Base-by-base conservation (phyloP, 2,797 vertebrate genomes). In the Sebastiscus tertius region DNA sequence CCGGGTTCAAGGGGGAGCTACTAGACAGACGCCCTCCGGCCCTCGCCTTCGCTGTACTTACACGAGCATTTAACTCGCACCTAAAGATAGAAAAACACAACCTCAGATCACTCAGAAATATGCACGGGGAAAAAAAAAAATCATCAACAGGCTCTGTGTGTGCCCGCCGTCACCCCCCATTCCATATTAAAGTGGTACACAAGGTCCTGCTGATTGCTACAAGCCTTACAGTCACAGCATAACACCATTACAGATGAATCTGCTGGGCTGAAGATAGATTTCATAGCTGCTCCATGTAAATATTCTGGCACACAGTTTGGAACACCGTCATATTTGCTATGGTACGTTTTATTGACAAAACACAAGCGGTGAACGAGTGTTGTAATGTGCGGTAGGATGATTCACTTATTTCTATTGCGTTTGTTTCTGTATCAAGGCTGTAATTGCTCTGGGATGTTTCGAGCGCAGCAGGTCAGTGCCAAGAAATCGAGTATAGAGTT, bases 131-230 rank as follows among this genome's bases (percentile, higher is more conserved):
- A 20, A 58, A 67, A 75, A 84, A 81, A 86, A 89, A 85, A 84
- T 79, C 82, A 89, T 88, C 81, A 87, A 81, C 81, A 84, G 64
- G 75, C 87, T 86, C 84, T 81, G 85, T 75, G 66, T 90, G 92
- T 56, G 85, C 55, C 61, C 66, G 62, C 79, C 59, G 58, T 79
- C 83, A 79, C 71, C 80, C 85, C 77, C 49, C 60, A 78, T 89
- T 88, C 73, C 54, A 69, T 87, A 90, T 89, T 89, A 88, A 91
- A 87, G 86, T 85, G 81, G 73, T 88, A 82, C 86, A 92, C 84
- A 83, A 84, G 69, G 81, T 87, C 92, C 84, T 77, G 89, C 84
- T 94, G 88, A 82, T 86, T 88, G 79, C 87, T 84, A 89, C 89
- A 88, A 90, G 89, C 89, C 84, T 89, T 86, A 89, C 84, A 87